A percentile compares a stretch with the other conserved stretches of the same genome.
Evolutionary conservation across 2,888 invertebrate genomes (phyloP).

Genomic region (Epirrita christyi): DNA sequence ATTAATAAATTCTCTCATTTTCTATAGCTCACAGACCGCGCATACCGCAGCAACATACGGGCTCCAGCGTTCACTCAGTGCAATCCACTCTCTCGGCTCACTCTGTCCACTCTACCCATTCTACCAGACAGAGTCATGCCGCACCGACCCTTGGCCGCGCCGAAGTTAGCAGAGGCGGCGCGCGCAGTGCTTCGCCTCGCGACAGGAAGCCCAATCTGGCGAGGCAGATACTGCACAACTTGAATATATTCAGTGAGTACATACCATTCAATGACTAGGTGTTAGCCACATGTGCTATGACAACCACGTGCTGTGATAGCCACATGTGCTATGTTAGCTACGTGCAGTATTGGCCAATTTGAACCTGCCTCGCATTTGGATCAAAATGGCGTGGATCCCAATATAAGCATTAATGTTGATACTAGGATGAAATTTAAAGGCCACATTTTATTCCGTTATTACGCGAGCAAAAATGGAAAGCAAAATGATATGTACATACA

Average conservation of each 20-base stretch:
- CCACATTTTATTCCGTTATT: too few species aligned
- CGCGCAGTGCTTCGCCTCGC: slow-evolving; percentile 65
- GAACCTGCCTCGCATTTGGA: too few species aligned
- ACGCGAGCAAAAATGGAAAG: too few species aligned
- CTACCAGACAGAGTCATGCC: slow-evolving; percentile 34
- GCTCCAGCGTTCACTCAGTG: slow-evolving; percentile 73
- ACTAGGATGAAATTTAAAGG: too few species aligned
- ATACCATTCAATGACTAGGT: too few species aligned
- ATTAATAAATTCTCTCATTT: neutral
- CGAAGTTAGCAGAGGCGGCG: slow-evolving; percentile 32
- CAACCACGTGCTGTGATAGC: too few species aligned
- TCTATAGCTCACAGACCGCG: slow-evolving; percentile 55
- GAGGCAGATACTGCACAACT: slow-evolving; percentile 91
- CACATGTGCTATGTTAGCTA: too few species aligned
- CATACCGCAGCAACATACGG: slow-evolving; percentile 78
- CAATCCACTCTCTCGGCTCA: slow-evolving; percentile 55
- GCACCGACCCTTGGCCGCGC: slow-evolving; percentile 18
- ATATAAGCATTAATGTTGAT: too few species aligned
- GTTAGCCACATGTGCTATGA: too few species aligned
- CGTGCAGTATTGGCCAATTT: too few species aligned
- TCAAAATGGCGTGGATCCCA: too few species aligned
- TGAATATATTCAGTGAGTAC: slow-evolving; percentile 90
- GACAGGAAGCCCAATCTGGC: slow-evolving; percentile 84
- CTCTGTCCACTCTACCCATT: slow-evolving; percentile 44
- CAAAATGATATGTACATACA: too few species aligned